Percentiles rank a stretch among this genome's conserved stretches.
Conservation (phyloP, 2,888 invertebrate species). For the Invenusta paracnida region DNA sequence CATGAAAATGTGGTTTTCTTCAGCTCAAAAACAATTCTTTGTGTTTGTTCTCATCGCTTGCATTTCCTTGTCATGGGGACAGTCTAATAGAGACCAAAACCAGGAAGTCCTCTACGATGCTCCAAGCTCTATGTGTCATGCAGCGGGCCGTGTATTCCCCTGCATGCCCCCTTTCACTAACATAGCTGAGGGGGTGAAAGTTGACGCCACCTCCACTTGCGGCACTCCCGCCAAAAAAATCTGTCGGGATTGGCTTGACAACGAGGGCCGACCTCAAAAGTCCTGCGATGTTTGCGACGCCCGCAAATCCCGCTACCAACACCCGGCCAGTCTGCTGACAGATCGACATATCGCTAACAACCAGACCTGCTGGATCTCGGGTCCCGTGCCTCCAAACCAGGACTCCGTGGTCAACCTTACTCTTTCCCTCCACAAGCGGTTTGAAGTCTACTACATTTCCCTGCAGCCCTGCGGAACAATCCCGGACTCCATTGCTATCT, state of each 20-base stretch:
- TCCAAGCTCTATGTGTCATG: not conserved
- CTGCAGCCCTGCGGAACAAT: slow-evolving; percentile 90
- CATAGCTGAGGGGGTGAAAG: not conserved
- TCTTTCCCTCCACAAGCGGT: slow-evolving; percentile 86
- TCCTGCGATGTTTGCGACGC: slow-evolving; percentile 47
- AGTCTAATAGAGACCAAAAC: not conserved
- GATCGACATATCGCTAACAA: slow-evolving; percentile 95
- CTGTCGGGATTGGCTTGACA: slow-evolving; percentile 33
- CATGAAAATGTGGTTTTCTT: too few relatives aligned
- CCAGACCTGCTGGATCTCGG: slow-evolving; percentile 94
- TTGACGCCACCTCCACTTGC: slow-evolving; percentile 74
- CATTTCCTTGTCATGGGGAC: too few relatives aligned
- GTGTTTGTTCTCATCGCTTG: too few relatives aligned
- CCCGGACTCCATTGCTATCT: slow-evolving; percentile 92
- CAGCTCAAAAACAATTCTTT: too few relatives aligned
- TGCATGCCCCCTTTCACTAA: slow-evolving; percentile 25
- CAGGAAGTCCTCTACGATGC: not conserved
- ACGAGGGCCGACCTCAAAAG: not conserved
- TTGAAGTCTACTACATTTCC: slow-evolving; percentile 92
- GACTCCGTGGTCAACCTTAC: slow-evolving; percentile 73
- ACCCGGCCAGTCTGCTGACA: slow-evolving; percentile 75
- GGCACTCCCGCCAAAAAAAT: slow-evolving; percentile 66
- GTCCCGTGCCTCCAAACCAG: slow-evolving; percentile 70
- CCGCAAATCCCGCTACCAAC: slow-evolving; percentile 62
- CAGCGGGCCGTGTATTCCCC: not conserved